These are phyloP conservation scores for Nymphalis c-album DNA, from an alignment of 2,888 invertebrate species.

Conservation along the genomic window DNA sequence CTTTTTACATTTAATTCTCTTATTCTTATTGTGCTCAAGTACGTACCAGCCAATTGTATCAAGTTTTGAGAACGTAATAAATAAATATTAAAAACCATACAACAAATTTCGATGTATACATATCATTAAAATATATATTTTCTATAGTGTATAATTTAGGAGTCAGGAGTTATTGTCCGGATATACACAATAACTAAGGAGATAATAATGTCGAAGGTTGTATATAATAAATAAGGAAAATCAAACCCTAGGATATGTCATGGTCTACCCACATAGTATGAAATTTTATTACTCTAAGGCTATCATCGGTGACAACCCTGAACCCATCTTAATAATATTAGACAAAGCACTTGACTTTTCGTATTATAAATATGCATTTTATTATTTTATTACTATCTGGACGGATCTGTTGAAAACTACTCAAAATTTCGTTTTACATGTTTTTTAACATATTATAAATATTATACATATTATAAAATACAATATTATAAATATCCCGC, in stretches of 20 bases:
- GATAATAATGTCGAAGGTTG: constrained; percentile 55
- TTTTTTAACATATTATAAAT: too few relatives aligned
- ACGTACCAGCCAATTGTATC: too few relatives aligned
- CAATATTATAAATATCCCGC: too few relatives aligned
- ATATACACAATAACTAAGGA: constrained; percentile 49
- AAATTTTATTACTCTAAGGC: constrained; percentile 40
- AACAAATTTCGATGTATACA: too few relatives aligned
- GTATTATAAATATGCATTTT: not conserved
- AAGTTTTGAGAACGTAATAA: too few relatives aligned
- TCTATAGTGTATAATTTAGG: not conserved
- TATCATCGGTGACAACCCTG: constrained; percentile 26
- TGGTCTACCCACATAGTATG: constrained; percentile 52
- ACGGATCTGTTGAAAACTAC: too few relatives aligned
- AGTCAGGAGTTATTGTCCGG: constrained; percentile 40
- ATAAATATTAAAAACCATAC: too few relatives aligned
- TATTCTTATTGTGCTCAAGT: too few relatives aligned
- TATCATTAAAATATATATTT: too few relatives aligned
- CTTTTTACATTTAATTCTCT: too few relatives aligned
- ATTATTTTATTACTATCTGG: not conserved
- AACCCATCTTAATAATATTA: constrained; percentile 20
- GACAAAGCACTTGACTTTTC: not conserved
- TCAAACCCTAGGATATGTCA: constrained; percentile 56
- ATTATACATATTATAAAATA: too few relatives aligned
- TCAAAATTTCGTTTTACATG: too few relatives aligned
- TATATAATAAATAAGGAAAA: constrained; percentile 68